These are phyloP conservation scores for Mareca penelope DNA, from an alignment of 2,797 vertebrate species.

Conservation along the genomic window DNA sequence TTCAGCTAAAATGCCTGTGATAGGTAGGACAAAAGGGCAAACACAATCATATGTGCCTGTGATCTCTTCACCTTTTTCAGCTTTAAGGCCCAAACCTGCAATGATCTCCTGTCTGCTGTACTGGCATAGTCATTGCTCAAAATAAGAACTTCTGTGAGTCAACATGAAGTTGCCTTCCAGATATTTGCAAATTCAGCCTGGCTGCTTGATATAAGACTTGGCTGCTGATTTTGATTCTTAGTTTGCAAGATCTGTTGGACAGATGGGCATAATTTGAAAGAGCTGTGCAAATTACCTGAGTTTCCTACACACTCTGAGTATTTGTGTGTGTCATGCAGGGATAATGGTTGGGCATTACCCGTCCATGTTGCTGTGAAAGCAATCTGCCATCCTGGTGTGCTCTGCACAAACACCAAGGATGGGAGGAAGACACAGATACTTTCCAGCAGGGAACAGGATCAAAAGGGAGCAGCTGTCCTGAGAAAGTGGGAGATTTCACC, in stretches of 20 bases:
- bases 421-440: neutral
- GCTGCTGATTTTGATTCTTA: neutral
- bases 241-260: neutral
- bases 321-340: rapidly evolving
- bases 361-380: neutral
- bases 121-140: neutral
- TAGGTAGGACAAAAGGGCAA: neutral
- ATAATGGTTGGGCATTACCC: neutral
- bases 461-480: neutral
- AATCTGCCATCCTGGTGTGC: neutral
- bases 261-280: neutral
- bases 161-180: neutral
- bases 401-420: neutral
- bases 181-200: neutral
- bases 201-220: neutral
- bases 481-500: neutral
- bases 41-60: neutral
- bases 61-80: neutral
- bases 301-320: neutral
- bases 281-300: neutral
- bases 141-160: neutral
- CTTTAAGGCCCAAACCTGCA: neutral
- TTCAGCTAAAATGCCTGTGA: neutral
- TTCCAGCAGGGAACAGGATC: neutral
- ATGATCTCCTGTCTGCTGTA: neutral